A percentile compares a stretch with the other conserved stretches of the same genome.
Evolutionary conservation across 1,140 invertebrate species (phyloP).

Genomic region (Hestina assimilis): DNA sequence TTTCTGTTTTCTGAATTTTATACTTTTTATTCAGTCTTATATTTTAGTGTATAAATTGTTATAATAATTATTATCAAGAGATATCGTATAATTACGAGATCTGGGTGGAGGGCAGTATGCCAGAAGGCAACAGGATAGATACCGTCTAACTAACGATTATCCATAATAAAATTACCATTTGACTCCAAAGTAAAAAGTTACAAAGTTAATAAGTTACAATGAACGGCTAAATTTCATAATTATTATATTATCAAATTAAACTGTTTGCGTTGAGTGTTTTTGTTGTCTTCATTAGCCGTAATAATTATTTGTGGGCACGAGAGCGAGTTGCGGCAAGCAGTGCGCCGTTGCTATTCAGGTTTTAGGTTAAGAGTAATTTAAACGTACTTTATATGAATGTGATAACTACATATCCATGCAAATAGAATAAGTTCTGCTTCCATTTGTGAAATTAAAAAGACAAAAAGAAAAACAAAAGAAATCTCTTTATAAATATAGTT

Average conservation of each 20-base stretch:
- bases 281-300: conserved; percentile 9
- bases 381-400: conserved; percentile 22
- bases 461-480: conserved; percentile 10
- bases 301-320: conserved; percentile 11
- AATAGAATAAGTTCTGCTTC: conserved; percentile 14
- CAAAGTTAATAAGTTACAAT: not conserved
- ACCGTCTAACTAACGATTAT: too few species aligned
- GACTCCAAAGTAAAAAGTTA: not conserved
- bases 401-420: conserved; percentile 22
- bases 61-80: too few species aligned
- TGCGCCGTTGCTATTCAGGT: conserved; percentile 8
- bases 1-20: too few species aligned
- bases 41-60: too few species aligned
- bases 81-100: too few species aligned
- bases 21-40: too few species aligned
- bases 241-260: conserved; percentile 3
- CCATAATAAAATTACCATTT: too few species aligned
- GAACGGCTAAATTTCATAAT: not conserved
- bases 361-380: conserved; percentile 31
- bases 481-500: not conserved
- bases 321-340: conserved; percentile 13
- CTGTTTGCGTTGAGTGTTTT: not conserved
- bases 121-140: too few species aligned
- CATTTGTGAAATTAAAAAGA: conserved; percentile 8
- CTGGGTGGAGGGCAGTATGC: too few species aligned